Evolutionary conservation across 2,113 vertebrate species (phyloP).

Genomic region (Recurvirostra avosetta): DNA sequence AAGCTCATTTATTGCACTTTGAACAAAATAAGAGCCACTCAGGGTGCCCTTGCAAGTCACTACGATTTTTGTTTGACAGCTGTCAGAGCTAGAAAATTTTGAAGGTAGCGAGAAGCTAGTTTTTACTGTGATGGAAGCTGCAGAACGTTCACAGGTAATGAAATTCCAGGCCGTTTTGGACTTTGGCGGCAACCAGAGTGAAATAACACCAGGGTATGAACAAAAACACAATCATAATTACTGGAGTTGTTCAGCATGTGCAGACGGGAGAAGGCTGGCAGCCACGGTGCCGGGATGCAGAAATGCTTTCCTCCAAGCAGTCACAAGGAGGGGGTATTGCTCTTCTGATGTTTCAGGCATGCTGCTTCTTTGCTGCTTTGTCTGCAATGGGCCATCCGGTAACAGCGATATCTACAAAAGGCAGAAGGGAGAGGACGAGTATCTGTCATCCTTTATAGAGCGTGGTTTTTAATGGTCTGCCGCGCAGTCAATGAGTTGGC

Average conservation of each 20-base stretch:
- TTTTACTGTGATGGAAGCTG: background rate
- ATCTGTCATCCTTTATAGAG: background rate
- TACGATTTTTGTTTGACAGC: background rate
- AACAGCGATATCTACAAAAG: background rate
- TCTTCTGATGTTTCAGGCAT: background rate
- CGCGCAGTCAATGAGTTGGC: background rate
- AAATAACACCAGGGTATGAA: background rate
- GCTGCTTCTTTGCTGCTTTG: background rate
- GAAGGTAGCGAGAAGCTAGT: background rate
- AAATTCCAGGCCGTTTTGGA: background rate
- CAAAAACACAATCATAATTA: rapidly evolving
- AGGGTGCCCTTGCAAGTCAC: background rate
- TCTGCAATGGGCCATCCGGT: background rate
- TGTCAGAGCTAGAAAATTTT: background rate
- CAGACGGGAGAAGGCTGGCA: background rate
- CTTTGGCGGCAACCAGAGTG: background rate
- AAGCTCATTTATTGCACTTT: background rate
- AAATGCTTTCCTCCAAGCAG: background rate
- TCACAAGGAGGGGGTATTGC: conserved; percentile 49
- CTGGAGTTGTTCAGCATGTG: background rate
- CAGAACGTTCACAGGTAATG: background rate
- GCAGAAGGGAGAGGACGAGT: rapidly evolving
- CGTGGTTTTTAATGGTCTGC: background rate
- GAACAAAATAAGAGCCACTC: background rate
- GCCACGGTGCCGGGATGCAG: rapidly evolving